Conservation (phyloP, 1,140 invertebrate species). For the Sminthurides bifidus region DNA sequence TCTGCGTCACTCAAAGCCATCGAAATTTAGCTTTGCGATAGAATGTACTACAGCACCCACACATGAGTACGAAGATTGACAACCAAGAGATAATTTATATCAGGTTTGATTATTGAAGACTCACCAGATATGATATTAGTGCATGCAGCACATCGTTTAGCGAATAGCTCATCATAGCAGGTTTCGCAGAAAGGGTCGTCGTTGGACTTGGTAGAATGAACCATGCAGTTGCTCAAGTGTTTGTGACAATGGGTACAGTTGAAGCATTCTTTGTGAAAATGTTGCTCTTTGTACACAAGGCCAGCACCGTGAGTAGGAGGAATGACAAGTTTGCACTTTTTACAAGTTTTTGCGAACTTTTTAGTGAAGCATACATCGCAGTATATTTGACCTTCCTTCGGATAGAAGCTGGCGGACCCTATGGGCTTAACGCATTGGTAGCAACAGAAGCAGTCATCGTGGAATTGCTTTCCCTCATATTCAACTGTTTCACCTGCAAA, state of each 20-base stretch:
- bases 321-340: constrained; percentile 12
- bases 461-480: constrained; percentile 1
- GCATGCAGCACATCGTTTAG: constrained; percentile 12
- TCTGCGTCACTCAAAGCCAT: too few species aligned
- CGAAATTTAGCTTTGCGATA: too few species aligned
- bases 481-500: constrained; percentile 15
- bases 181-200: constrained; percentile 6
- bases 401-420: constrained; percentile 9
- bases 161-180: constrained; percentile 13
- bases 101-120: background rate
- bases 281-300: constrained; percentile 6
- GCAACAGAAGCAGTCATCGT: constrained; percentile 7
- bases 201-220: constrained; percentile 6
- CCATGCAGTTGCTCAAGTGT: background rate
- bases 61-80: too few species aligned
- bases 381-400: constrained; percentile 8
- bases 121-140: constrained; percentile 14
- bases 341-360: constrained; percentile 16
- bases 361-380: constrained; percentile 11
- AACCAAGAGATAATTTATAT: too few species aligned
- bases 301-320: background rate
- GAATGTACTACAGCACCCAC: too few species aligned
- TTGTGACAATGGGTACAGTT: constrained; percentile 6
- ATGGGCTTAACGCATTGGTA: background rate
- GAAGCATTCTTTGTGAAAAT: constrained; percentile 10